Evolutionary conservation across 2,888 invertebrate genomes (phyloP), one percentile per base, ranked within the genome.

Genomic region (Caenorhabditis zanzibari): DNA sequence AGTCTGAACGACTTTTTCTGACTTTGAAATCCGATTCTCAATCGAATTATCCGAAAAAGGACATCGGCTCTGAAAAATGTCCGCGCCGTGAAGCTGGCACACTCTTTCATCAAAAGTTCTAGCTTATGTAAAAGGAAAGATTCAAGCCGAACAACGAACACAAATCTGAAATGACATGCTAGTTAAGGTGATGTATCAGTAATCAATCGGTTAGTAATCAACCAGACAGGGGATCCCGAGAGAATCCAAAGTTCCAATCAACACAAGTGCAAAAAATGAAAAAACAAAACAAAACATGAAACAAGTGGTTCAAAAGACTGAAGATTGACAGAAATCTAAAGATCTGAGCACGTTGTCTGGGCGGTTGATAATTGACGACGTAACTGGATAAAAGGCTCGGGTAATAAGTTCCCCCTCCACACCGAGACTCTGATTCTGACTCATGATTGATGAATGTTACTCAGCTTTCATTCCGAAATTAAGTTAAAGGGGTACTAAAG

Each of bases 311-410:
- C 38, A 12, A 38, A 28, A 28, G 7, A 28, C n/a, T n/a, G 44
- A 26, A 54, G 54, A 12, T 26, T 54, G 26, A 24, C 14, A 2
- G 7, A 63, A 63, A 47, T 47, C 44, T 44, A 63, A 28, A 44
- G 63, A 63, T 63, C 63, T 7, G 47, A 63, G 28, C 63, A 44
- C 44, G 63, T 47, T 63, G 63, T 63, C 63, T 63, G 19, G 63
- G 63, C 26, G 63, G 63, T n/a, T 14, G n/a, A 47, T 63, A 63
- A 63, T 63, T 44, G 63, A 44, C 44, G 63, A 47, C n/a, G 28
- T 63, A 63, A 63, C 44, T 26, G n/a, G 14, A 63, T 63, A 63
- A 63, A 59, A 19, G 35, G 22, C 35, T 59, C 35, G n/a, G 32
- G 61, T 61, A 61, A 61, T 61, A 38, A 61, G 61, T 61, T 41